Base-by-base conservation (phyloP, 2,113 vertebrate genomes). In the Triplophysa tibetana region DNA sequence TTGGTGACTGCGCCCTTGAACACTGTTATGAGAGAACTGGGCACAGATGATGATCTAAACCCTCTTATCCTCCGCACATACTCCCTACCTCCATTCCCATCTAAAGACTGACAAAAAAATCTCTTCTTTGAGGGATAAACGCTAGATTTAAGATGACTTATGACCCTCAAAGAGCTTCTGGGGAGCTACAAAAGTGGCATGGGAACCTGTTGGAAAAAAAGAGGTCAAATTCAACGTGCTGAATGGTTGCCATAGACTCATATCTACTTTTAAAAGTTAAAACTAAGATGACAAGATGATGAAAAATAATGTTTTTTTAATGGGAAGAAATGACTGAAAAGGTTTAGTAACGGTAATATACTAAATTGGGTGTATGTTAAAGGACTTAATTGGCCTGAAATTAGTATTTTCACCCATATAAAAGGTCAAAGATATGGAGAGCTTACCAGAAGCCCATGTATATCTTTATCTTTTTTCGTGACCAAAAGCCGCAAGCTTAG, bases 41-140 rank as follows among this genome's bases (percentile, higher is more conserved):
- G 87, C 81, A 87, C 88, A 88, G 90, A 91, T 91, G 89, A 90
- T 89, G 87, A 88, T 89, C 88, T 92, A 94, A 93, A 89, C 91
- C 88, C 81, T 60, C 82, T 92, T 90, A 92, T 93, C 91, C 91
- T 84, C 69, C 12, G 82, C 73, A 68, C 85, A 92, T 91, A 91
- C 86, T 78, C 82, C 83, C 85, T 74, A 79, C 84, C 84, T 84
- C 82, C 75, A 64, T 88, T 88, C 87, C 83, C 86, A 64, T 87
- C 86, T 87, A 88, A 88, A 89, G 74, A 80, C 41, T 87, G 84
- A 82, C 29, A 29, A 89, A 89, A 70, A 88, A 88, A 84, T 83
- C 86, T 82, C 86, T 86, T 90, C 89, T 92, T 92, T 91, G 90
- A 64, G 86, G 85, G 91, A 92, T 92, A 92, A 89, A 90, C 84